Evolutionary conservation across 2,797 vertebrate species (phyloP), one percentile per base, ranked within the genome.

Genomic region (Darevskia nairensis): DNA sequence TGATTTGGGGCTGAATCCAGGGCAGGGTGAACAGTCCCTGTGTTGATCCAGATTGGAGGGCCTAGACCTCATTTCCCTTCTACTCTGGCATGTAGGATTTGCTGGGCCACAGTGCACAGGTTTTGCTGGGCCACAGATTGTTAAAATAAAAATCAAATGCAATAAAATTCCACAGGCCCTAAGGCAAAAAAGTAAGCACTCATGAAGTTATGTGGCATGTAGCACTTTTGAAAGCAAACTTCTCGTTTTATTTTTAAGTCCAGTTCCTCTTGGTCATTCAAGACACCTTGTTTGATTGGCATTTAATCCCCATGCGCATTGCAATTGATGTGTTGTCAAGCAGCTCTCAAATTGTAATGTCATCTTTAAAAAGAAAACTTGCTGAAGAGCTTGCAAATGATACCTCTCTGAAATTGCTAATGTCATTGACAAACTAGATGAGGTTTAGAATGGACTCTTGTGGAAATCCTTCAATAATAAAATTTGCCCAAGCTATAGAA

Each of bases 381-480:
- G 13, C 82, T 13, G 25, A 17, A 50, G 32, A 17, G 6, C 21
- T 71, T 27, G 23, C 61, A 64, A 64, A 64, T 19, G 44, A 68
- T 91, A 78, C 88, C 39, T 55, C 5, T 68, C 35, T 71, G 32
- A 44, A 39, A 44, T 10, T 75, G 10, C 17, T 89, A 29, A 39
- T 15, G 59, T 1, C 76, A 8, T 35, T 3, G 90, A 82, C 72
- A 90, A 72, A 69, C 44, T 74, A 61, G 35, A 10, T 21, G 82
- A 13, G 10, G 27, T 50, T 78, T 93, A 80, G 69, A 94, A 91
- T 0, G 27, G 29, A 90, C 84, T 35, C 0, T 0, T n/a, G 89
- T 27, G 78, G 76, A 82, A 76, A 13, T 80, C 80, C 90, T 91
- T 87, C 10, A 3, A 1, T 86, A 86, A 83, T 87, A 84, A 90